Evolutionary conservation across 2,797 vertebrate genomes (phyloP).

Genomic region (Pogonophryne albipinna): DNA sequence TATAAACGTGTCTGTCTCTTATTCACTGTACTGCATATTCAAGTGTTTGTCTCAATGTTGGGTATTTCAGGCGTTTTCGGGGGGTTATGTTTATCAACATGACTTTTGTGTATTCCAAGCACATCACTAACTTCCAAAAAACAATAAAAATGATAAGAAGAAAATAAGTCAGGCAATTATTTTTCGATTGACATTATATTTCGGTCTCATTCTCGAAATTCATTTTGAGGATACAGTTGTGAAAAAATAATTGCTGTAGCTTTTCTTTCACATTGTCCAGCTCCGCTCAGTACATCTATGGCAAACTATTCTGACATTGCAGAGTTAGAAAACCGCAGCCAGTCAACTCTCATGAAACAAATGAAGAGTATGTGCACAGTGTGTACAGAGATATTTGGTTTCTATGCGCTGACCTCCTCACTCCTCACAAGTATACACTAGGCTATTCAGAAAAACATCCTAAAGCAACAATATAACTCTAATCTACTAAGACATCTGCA

Average conservation of each 20-base stretch:
- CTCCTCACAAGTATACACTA: not conserved
- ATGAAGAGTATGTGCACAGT: constrained; percentile 11
- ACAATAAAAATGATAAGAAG: too few relatives aligned
- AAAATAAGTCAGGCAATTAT: too few relatives aligned
- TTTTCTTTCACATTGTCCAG: not conserved
- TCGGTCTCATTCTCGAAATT: not conserved
- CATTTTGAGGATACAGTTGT: not conserved
- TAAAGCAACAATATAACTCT: not conserved
- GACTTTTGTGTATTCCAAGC: too few relatives aligned
- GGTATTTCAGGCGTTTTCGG: not conserved
- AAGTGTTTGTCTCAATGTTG: not conserved
- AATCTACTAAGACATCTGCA: not conserved
- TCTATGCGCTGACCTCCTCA: constrained; percentile 19
- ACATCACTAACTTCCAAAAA: too few relatives aligned
- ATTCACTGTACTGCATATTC: constrained; percentile 9
- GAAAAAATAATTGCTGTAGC: constrained; percentile 10
- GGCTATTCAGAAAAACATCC: constrained; percentile 13
- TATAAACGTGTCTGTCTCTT: not conserved
- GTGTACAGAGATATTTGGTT: constrained; percentile 1
- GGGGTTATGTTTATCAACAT: too few relatives aligned
- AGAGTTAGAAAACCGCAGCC: constrained; percentile 16
- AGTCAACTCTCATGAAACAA: not conserved
- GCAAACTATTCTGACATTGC: not conserved
- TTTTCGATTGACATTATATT: not conserved
- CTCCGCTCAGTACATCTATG: not conserved